A percentile compares a stretch with the other conserved stretches of the same genome.
Conservation (phyloP, 2,888 invertebrate genomes). For the Cerastoderma edule region DNA sequence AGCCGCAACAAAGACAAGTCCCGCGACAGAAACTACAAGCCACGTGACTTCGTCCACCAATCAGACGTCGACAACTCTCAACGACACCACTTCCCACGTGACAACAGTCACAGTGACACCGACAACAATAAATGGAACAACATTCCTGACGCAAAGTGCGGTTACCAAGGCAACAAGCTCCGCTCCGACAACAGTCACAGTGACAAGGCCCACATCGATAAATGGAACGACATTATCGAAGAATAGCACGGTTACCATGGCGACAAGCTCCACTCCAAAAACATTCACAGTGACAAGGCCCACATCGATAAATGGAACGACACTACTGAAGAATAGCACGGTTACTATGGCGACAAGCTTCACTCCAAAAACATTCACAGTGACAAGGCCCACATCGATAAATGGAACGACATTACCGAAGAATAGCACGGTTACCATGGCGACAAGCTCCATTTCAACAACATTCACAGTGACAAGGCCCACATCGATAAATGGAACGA, state of each 20-base stretch:
- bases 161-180: not conserved
- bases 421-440: conserved; percentile 5
- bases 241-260: conserved; percentile 30
- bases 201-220: conserved; percentile 11
- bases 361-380: too few species aligned
- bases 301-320: conserved; percentile 8
- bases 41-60: not conserved
- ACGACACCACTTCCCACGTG: not conserved
- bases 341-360: conserved; percentile 17
- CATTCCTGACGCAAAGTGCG: conserved; percentile 32
- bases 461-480: too few species aligned
- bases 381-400: conserved; percentile 28
- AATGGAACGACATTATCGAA: conserved; percentile 30
- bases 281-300: conserved; percentile 26
- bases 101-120: not conserved
- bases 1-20: not conserved
- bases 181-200: not conserved
- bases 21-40: not conserved
- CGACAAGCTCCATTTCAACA: conserved; percentile 17
- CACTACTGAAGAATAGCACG: not conserved
- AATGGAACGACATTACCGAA: conserved; percentile 26
- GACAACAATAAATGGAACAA: conserved; percentile 27
- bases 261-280: conserved; percentile 23
- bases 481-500: conserved; percentile 31
- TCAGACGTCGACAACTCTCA: not conserved